Percentiles rank a stretch among this genome's conserved stretches.
These are phyloP conservation scores for Coregonus sp. DNA, from an alignment of 2,797 vertebrate genomes.

Conservation along the genomic window DNA sequence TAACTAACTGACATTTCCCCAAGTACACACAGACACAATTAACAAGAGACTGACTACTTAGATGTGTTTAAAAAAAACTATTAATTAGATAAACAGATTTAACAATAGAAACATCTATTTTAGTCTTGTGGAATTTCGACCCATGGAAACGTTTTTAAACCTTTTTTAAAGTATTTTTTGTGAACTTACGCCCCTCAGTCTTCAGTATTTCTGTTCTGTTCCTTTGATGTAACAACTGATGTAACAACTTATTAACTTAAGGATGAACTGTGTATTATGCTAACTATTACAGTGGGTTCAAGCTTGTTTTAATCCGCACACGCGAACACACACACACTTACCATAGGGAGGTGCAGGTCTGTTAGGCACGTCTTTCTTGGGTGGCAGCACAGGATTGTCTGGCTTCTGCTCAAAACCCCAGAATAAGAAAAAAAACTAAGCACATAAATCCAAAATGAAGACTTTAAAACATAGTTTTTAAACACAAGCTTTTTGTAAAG, in stretches of 20 bases:
- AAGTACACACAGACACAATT: background rate
- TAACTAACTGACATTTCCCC: background rate
- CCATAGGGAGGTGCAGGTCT: conserved; percentile 92
- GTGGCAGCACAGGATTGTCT: conserved; percentile 84
- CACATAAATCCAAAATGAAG: background rate
- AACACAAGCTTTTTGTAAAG: background rate
- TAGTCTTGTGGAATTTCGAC: background rate
- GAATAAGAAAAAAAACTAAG: conserved; percentile 17
- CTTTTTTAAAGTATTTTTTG: background rate
- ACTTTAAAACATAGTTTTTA: background rate
- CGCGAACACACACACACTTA: conserved; percentile 62
- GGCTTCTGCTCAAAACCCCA: conserved; percentile 78
- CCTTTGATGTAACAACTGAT: background rate
- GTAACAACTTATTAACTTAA: background rate
- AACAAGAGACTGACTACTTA: background rate
- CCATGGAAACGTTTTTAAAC: too few species aligned
- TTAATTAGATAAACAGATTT: background rate
- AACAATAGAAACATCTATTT: background rate
- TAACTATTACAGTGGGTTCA: background rate
- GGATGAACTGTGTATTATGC: background rate
- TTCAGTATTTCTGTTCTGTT: background rate
- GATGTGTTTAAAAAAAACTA: background rate
- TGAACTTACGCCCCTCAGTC: background rate
- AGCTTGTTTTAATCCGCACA: background rate
- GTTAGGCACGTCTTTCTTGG: conserved; percentile 88